Evolutionary conservation across 2,888 invertebrate species (phyloP), one percentile per base, ranked within the genome.

Genomic region (Chrysina gloriosa): DNA sequence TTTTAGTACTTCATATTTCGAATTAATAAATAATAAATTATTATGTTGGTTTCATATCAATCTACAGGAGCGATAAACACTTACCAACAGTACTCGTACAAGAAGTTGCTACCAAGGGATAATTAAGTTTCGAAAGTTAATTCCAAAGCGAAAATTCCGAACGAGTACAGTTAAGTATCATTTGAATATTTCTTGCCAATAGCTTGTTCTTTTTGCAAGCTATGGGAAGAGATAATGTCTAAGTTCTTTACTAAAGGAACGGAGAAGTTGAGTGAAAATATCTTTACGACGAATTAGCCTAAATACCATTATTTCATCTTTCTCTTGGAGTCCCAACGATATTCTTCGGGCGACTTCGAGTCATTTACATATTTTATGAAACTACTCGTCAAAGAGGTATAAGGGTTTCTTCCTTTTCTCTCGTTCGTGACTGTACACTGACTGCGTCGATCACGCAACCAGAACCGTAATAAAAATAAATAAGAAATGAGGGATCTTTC

Each of bases 341-440:
- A 42, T 42, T 42, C 39, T 14, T 39, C 42, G 27, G 42, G 14
- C 39, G 16, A 6, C 27, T 58, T 23, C 3, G 58, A 58, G 39
- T 21, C 34, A 58, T 58, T 58, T 58, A 25, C 58, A 58, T 58
- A 58, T 42, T 58, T 58, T 58, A 58, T 42, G 58, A 58, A 42
- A 58, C 58, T 58, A 58, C 39, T 58, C 14, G 7, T 23, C 25
- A 9, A 58, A 25, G 52, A 29, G 25, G 58, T 23, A 21, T 36
- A 21, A 36, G 42, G 58, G 23, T 39, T 27, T 29, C 42, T 27
- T 58, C 42, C 42, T 39, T 25, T 58, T 58, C 14, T 34, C 21
- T 11, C 4, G 14, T 56, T 56, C 21, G 25, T 23, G n/a, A n/a
- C 7, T 39, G 56, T 9, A 1, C 23, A 16, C 14, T 3, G n/a